Evolutionary conservation across 2,113 vertebrate genomes (phyloP).

Genomic region (Seriola rivoliana): DNA sequence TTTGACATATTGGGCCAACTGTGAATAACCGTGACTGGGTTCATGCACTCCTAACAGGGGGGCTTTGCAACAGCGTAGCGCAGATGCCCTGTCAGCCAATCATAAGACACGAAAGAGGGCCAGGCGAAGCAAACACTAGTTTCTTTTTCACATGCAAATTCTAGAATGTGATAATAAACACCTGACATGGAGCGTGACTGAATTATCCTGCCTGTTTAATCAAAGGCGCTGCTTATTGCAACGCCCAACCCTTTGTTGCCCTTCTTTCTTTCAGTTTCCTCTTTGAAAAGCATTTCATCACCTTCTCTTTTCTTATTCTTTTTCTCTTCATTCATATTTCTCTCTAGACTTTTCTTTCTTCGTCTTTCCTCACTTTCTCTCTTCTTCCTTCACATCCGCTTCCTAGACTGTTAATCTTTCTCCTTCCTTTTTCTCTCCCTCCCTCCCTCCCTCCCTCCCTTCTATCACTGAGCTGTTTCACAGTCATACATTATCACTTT

Average conservation of each 20-base stretch:
- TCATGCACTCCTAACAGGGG: slow-evolving; percentile 75
- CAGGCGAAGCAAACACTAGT: slow-evolving; percentile 50
- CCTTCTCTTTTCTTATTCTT: slow-evolving; percentile 12
- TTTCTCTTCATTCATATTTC: neutral
- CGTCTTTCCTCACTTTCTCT: slow-evolving; percentile 16
- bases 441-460: slow-evolving; percentile 37
- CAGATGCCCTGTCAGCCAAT: slow-evolving; percentile 79
- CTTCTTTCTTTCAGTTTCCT: slow-evolving; percentile 11
- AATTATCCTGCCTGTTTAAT: slow-evolving; percentile 84
- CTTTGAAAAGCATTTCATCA: slow-evolving; percentile 41
- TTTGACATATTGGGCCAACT: slow-evolving; percentile 80
- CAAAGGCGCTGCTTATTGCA: slow-evolving; percentile 64
- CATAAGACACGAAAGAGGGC: slow-evolving; percentile 43
- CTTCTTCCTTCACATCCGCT: slow-evolving; percentile 42
- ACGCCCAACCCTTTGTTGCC: slow-evolving; percentile 43
- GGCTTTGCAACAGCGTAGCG: slow-evolving; percentile 72
- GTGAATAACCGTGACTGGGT: slow-evolving; percentile 79
- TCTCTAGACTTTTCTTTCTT: slow-evolving; percentile 4
- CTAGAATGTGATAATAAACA: slow-evolving; percentile 87
- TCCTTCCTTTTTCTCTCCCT: slow-evolving; percentile 24
- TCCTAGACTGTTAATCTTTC: slow-evolving; percentile 48
- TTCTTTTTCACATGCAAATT: slow-evolving; percentile 88
- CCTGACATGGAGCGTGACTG: slow-evolving; percentile 86
- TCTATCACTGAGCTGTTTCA: slow-evolving; percentile 83
- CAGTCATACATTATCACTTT: slow-evolving; percentile 85